Evolutionary conservation across 2,113 vertebrate genomes (phyloP).

Genomic region (Phainopepla nitens): DNA sequence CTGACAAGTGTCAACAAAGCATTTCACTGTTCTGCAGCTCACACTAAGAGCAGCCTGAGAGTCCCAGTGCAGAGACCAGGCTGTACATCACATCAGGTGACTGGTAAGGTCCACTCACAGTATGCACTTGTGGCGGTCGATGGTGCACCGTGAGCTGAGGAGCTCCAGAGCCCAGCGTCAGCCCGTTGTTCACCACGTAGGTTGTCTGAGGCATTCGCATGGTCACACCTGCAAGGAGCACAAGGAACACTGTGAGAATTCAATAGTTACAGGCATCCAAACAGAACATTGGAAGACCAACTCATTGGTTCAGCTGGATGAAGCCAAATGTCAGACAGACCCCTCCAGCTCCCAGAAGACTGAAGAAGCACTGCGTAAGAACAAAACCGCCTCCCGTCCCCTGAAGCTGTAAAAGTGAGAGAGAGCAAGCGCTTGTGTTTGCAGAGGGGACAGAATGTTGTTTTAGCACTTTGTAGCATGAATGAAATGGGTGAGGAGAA

Average conservation of each 20-base stretch:
- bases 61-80: neutral
- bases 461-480: neutral
- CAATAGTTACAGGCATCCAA: neutral
- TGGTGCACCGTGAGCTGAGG: constrained; percentile 84
- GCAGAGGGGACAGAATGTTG: neutral
- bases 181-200: constrained; percentile 80
- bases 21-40: neutral
- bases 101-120: constrained; percentile 49
- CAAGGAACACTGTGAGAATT: neutral
- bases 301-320: neutral
- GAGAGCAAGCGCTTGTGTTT: neutral
- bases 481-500: neutral
- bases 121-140: constrained; percentile 74
- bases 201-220: constrained; percentile 78
- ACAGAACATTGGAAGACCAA: neutral
- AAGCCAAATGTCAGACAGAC: neutral
- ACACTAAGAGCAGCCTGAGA: neutral
- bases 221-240: constrained; percentile 67
- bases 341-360: neutral
- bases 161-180: constrained; percentile 73
- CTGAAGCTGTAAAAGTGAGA: neutral
- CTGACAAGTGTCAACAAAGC: neutral
- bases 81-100: neutral
- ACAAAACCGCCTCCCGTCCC: neutral
- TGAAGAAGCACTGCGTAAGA: neutral